phyloP scores from a whole-genome alignment of 2,797 vertebrate genomes.

The Erithacus rubecula region DNA sequence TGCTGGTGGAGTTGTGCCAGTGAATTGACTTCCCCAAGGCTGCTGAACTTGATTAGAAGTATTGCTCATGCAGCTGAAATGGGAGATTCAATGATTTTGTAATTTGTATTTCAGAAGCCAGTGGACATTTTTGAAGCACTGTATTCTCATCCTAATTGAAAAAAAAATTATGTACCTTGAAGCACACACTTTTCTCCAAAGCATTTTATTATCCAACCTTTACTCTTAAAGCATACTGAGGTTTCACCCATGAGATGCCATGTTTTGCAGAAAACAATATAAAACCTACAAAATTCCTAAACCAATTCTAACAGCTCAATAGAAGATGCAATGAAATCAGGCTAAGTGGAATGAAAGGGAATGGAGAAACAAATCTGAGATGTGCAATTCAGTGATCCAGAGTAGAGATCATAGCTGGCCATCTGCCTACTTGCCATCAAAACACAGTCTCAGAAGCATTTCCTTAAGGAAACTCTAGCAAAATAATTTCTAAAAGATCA shows the following conservation, averaged over 20 bases:
- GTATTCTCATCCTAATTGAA: background rate
- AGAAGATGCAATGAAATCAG: background rate
- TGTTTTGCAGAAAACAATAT: background rate
- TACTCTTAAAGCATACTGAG: background rate
- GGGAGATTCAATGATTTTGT: background rate
- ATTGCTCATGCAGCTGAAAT: background rate
- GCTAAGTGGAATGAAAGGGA: background rate
- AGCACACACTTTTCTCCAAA: background rate
- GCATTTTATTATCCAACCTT: background rate
- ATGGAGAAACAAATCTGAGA: background rate
- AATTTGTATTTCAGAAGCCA: background rate
- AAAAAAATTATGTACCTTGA: background rate
- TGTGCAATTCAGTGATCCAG: background rate
- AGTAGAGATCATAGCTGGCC: background rate
- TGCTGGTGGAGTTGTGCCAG: background rate
- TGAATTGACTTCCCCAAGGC: background rate
- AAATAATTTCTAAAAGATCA: constrained; percentile 3
- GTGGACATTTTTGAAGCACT: background rate
- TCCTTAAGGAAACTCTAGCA: background rate
- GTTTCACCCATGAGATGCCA: background rate
- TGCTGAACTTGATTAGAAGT: background rate
- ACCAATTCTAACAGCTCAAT: background rate
- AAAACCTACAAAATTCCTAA: background rate
- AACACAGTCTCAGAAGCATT: constrained; percentile 14
- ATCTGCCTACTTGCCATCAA: background rate